phyloP scores from a whole-genome alignment of 2,797 vertebrate genomes.

The Sebastes hubbsi region DNA sequence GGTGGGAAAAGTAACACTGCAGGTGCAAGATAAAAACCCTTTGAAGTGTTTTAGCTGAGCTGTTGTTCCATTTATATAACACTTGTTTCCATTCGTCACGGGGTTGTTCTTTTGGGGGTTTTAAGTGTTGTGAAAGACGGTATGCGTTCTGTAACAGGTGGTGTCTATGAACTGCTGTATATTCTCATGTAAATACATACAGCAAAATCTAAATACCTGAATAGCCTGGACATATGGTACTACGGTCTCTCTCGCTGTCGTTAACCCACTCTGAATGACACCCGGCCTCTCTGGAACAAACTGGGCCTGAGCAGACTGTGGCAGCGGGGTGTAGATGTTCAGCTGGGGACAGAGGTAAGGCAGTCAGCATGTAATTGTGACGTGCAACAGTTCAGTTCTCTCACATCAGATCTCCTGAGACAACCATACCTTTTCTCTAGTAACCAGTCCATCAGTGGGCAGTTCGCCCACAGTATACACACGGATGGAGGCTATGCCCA shows the following conservation, averaged over 20 bases:
- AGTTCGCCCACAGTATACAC: constrained; percentile 75
- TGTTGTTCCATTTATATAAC: neutral
- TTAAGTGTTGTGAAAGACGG: neutral
- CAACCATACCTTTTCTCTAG: constrained; percentile 70
- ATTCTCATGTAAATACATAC: neutral
- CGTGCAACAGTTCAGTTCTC: neutral
- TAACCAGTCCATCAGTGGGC: constrained; percentile 54
- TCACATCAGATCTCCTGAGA: neutral
- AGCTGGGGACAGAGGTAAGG: constrained; percentile 77
- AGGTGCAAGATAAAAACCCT: constrained; percentile 24
- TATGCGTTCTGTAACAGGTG: neutral
- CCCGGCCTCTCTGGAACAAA: constrained; percentile 86
- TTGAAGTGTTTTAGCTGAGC: neutral
- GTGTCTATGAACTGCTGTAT: neutral
- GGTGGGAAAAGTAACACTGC: constrained; percentile 19
- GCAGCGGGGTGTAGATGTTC: constrained; percentile 84
- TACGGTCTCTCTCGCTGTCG: constrained; percentile 69
- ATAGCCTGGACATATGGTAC: constrained; percentile 75
- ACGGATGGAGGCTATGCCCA: constrained; percentile 84
- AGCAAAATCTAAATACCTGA: constrained; percentile 78
- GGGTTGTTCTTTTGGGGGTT: neutral
- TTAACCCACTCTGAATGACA: constrained; percentile 80
- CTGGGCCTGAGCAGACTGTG: constrained; percentile 51
- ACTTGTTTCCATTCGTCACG: neutral
- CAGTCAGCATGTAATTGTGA: neutral